phyloP scores from a whole-genome alignment of 2,113 vertebrate genomes.

The Cynocephalus volans region DNA sequence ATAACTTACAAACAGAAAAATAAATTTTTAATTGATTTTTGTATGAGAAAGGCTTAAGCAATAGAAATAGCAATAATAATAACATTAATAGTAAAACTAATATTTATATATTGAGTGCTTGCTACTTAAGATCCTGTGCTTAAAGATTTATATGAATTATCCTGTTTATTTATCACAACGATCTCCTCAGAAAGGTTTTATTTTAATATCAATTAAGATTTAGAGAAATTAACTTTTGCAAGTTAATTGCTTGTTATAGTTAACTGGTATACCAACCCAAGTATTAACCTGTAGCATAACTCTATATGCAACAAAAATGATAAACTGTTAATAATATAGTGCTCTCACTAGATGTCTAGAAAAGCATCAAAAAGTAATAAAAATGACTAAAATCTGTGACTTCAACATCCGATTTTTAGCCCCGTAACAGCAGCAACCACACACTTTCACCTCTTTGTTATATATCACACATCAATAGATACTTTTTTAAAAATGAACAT shows the following conservation, averaged over 20 bases:
- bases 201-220: constrained; percentile 54
- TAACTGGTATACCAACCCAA: not conserved
- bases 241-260: not conserved
- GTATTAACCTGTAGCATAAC: not conserved
- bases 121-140: not conserved
- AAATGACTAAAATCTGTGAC: not conserved
- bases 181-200: not conserved
- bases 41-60: not conserved
- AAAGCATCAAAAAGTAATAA: not conserved
- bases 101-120: not conserved
- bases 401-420: not conserved
- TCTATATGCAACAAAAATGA: not conserved
- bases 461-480: not conserved
- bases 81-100: constrained; percentile 1
- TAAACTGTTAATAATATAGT: not conserved
- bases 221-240: not conserved
- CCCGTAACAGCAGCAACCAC: not conserved
- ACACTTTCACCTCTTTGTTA: not conserved
- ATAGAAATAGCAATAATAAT: not conserved
- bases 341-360: not conserved
- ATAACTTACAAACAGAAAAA: not conserved
- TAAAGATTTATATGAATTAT: constrained; percentile 50
- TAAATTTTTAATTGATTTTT: not conserved
- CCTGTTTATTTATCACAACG: not conserved
- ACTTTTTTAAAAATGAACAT: not conserved